Evolutionary conservation across 2,113 vertebrate genomes (phyloP), one percentile per base, ranked within the genome.

Genomic region (Oryzias woworae): DNA sequence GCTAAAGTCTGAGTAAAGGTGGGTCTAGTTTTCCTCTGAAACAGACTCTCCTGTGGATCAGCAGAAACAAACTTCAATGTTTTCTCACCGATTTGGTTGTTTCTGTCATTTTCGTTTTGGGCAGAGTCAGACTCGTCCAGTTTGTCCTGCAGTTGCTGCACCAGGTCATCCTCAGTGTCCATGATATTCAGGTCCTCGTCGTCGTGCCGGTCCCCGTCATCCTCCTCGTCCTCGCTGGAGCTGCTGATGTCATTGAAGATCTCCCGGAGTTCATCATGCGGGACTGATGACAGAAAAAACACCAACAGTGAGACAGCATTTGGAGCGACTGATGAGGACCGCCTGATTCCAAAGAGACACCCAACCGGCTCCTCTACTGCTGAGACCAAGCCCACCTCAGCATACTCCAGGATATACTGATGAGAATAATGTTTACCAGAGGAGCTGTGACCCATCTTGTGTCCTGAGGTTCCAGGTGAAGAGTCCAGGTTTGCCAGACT

Each of bases 151-250:
- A 95, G 89, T 45, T 93, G 91, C 69, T 90, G 89, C 75, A 95
- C 94, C 81, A 95, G 78, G 78, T 94, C 93, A 1, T 96, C 94
- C 70, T 98, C 95, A 0, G 91, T 92, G 84, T 93, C 93, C 81
- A 98, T 94, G 77, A 98, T 96, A 69, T 99, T 98, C 66, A 98
- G 90, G 68, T 96, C 93, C 69, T 98, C 95, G 0, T 96, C 94
- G 0, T 96, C 92, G 0, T 95, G 92, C n/a, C 94, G 89, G 76
- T 98, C 94, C 4, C 89, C 87, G 57, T 96, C 94, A 3, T 94
- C 96, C 53, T 99, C 96, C 73, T 94, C 93, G 12, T 98, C 97
- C 71, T 98, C 96, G 0, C 90, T 94, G 82, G 91, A 94, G 90
- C 92, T 96, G 84, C 94, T 96, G 80, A 96, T 95, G 84, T 96